A percentile compares a stretch with the other conserved stretches of the same genome.
phyloP scores from a whole-genome alignment of 2,888 invertebrate genomes.

The Arenicola marina region DNA sequence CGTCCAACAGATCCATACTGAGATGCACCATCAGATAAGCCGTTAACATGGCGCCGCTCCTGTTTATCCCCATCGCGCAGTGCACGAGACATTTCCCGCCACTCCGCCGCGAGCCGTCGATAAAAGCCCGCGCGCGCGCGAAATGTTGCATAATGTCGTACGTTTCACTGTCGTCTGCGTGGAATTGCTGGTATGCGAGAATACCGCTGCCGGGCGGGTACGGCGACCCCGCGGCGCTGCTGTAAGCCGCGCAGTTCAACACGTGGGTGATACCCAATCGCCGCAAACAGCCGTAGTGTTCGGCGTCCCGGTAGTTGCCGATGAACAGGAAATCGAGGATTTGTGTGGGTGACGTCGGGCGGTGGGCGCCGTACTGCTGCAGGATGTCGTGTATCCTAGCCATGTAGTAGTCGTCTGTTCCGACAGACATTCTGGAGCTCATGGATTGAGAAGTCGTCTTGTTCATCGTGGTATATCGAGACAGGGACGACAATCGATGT shows the following conservation, averaged over 20 bases:
- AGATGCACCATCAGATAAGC: slow-evolving; percentile 10
- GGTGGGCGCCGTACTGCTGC: not conserved
- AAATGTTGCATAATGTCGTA: slow-evolving; percentile 20
- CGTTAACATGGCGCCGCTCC: slow-evolving; percentile 8
- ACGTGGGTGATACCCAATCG: slow-evolving; percentile 17
- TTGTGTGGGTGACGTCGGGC: slow-evolving; percentile 4
- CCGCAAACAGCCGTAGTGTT: not conserved
- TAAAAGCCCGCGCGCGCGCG: slow-evolving; percentile 10
- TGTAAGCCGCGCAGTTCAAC: slow-evolving; percentile 15
- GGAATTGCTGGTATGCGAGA: slow-evolving; percentile 10
- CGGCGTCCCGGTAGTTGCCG: slow-evolving; percentile 17
- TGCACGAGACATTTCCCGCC: slow-evolving; percentile 13
- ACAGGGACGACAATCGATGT: too few species aligned
- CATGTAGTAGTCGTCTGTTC: not conserved
- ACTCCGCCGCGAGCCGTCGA: slow-evolving; percentile 5
- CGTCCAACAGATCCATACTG: slow-evolving; percentile 11
- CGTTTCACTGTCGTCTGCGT: slow-evolving; percentile 7
- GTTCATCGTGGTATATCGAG: too few species aligned
- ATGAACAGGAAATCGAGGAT: slow-evolving; percentile 16
- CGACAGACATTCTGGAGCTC: too few species aligned
- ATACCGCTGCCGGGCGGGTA: slow-evolving; percentile 15
- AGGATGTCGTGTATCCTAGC: not conserved
- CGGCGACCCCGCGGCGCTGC: not conserved
- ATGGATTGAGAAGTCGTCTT: too few species aligned
- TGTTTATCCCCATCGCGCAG: slow-evolving; percentile 15